Percentiles rank a stretch among this genome's conserved stretches.
phyloP scores from a whole-genome alignment of 2,113 vertebrate species.

The Cervus canadensis region DNA sequence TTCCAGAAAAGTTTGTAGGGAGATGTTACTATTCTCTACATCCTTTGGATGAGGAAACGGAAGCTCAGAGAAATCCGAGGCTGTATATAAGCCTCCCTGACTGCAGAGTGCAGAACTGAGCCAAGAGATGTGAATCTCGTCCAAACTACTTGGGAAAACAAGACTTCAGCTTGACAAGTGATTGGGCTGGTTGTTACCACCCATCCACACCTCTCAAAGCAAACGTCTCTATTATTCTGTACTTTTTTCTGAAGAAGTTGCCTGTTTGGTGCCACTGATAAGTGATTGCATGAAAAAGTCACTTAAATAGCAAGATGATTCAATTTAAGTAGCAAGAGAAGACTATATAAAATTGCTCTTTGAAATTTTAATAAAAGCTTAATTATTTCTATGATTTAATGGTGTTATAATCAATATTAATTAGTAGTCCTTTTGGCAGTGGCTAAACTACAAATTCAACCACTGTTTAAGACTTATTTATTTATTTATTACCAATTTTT shows the following conservation, averaged over 20 bases:
- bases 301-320: neutral
- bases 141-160: neutral
- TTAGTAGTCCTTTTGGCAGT: neutral
- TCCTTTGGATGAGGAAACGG: neutral
- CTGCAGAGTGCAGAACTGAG: accelerated
- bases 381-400: constrained; percentile 1
- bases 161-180: neutral
- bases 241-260: neutral
- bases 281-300: neutral
- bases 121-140: neutral
- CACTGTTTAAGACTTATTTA: neutral
- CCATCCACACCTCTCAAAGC: neutral
- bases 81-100: neutral
- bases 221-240: neutral
- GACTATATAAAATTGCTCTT: neutral
- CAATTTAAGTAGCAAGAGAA: neutral
- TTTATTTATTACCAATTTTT: neutral
- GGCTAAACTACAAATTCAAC: neutral
- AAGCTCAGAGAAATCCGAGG: neutral
- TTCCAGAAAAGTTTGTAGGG: neutral
- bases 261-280: neutral
- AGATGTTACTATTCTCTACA: neutral
- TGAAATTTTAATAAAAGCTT: neutral
- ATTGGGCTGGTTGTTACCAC: neutral
- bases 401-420: neutral